phyloP scores from a whole-genome alignment of 1,140 invertebrate species.

The Metaphire vulgaris region DNA sequence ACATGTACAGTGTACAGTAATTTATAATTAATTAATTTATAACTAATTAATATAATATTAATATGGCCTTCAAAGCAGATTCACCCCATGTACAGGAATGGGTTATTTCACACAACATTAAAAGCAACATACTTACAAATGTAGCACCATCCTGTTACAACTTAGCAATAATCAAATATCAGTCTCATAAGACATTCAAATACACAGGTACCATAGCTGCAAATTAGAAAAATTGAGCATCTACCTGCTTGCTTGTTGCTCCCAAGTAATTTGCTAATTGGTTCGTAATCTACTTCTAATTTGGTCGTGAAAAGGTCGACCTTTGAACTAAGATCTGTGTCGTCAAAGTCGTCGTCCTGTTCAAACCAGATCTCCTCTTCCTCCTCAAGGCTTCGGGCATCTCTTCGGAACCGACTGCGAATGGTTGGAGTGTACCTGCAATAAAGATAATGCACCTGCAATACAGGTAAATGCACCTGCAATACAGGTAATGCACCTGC shows the following conservation, averaged over 20 bases:
- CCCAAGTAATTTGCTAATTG: not conserved
- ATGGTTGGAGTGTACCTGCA: conserved; percentile 35
- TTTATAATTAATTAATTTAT: too few species aligned
- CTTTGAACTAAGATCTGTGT: conserved; percentile 55
- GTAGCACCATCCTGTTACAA: too few species aligned
- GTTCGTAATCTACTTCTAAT: not conserved
- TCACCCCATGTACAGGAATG: too few species aligned
- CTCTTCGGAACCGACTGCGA: conserved; percentile 70
- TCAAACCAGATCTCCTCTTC: conserved; percentile 99
- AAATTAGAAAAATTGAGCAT: not conserved
- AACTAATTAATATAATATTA: too few species aligned
- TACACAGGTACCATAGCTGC: too few species aligned
- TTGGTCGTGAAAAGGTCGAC: conserved; percentile 44
- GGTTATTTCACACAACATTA: too few species aligned
- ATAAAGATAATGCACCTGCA: not conserved
- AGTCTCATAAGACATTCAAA: too few species aligned
- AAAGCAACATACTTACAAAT: too few species aligned
- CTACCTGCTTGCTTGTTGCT: not conserved
- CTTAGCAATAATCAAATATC: too few species aligned
- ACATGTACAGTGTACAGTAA: too few species aligned
- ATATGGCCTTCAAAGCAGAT: too few species aligned
- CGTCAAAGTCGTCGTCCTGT: conserved; percentile 83
- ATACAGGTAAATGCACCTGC: not conserved
- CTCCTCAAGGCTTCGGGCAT: conserved; percentile 85
- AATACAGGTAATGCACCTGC: not conserved